Conservation (phyloP, 2,113 vertebrate species). For the Columbina picui region DNA sequence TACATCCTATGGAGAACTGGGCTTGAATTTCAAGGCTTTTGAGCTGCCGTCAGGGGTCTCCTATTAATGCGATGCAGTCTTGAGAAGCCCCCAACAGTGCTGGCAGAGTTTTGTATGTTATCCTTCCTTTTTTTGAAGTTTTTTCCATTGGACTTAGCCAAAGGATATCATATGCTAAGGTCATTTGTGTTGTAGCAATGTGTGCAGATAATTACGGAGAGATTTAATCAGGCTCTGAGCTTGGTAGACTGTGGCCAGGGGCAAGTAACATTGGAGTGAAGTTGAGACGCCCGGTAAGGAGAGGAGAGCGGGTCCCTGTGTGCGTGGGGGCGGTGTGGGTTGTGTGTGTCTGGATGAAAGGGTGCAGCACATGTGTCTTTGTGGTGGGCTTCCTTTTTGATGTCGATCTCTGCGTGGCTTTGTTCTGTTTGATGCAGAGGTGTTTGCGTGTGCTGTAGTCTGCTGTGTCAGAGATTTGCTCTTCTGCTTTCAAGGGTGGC, state of each 20-base stretch:
- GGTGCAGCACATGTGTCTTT: constrained; percentile 44
- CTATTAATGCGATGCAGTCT: background rate
- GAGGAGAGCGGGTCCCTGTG: background rate
- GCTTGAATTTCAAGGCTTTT: background rate
- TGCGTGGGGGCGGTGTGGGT: background rate
- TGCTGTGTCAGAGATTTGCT: background rate
- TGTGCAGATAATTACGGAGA: background rate
- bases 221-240: constrained; percentile 14
- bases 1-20: background rate
- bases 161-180: constrained; percentile 38
- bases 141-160: constrained; percentile 43
- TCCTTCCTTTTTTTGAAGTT: constrained; percentile 46
- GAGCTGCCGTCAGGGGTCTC: background rate
- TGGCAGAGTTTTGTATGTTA: background rate
- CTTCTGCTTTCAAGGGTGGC: background rate
- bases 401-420: constrained; percentile 34
- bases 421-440: constrained; percentile 16
- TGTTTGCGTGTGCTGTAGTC: background rate
- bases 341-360: constrained; percentile 36
- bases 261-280: constrained; percentile 36
- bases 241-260: constrained; percentile 34
- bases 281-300: constrained; percentile 3
- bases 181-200: constrained; percentile 47
- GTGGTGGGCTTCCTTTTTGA: constrained; percentile 50
- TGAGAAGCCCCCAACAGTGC: background rate